A percentile compares a stretch with the other conserved stretches of the same genome.
These are phyloP conservation scores for Poeciliopsis occidentalis DNA, from an alignment of 2,113 vertebrate genomes.

Conservation along the genomic window DNA sequence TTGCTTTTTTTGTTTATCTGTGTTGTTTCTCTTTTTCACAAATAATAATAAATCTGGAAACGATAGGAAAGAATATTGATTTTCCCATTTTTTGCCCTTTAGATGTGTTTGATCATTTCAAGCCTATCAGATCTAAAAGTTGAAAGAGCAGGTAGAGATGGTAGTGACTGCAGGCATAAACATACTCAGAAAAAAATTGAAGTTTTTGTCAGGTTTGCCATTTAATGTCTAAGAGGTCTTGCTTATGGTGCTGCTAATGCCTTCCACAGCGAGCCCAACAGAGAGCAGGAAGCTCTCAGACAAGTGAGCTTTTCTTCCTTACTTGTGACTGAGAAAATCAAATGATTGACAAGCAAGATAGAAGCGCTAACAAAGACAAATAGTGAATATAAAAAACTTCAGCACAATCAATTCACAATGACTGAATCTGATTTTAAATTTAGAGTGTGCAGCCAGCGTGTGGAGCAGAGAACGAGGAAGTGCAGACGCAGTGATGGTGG, in stretches of 20 bases:
- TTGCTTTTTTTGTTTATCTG: not conserved
- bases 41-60: not conserved
- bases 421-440: too few species aligned
- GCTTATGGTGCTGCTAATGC: not conserved
- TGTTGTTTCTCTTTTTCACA: not conserved
- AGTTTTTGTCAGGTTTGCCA: not conserved
- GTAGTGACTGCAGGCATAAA: not conserved
- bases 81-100: too few species aligned
- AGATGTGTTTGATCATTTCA: not conserved
- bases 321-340: too few species aligned
- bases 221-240: not conserved
- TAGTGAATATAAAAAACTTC: too few species aligned
- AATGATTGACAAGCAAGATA: too few species aligned
- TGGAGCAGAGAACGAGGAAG: not conserved
- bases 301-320: too few species aligned
- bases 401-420: too few species aligned
- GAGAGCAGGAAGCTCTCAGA: not conserved
- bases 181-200: not conserved
- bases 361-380: too few species aligned
- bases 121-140: not conserved
- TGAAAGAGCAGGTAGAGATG: not conserved
- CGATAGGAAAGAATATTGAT: too few species aligned
- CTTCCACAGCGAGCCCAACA: not conserved
- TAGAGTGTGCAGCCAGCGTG: too few species aligned
- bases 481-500: too few species aligned